Percentiles rank a stretch among this genome's conserved stretches.
phyloP scores from a whole-genome alignment of 2,113 vertebrate species.

The Nothocercus nigrocapillus region DNA sequence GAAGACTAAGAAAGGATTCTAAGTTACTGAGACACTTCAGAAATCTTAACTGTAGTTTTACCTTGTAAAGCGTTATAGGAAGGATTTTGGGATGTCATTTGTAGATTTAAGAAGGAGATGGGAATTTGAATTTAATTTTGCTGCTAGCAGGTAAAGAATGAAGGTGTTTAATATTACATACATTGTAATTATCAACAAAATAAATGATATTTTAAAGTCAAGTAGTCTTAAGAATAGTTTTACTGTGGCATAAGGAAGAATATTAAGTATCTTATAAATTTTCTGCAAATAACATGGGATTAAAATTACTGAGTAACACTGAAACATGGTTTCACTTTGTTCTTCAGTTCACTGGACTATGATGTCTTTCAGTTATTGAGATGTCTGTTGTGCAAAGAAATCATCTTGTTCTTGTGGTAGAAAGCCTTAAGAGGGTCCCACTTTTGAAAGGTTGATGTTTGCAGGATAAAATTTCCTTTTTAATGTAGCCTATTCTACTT shows the following conservation, averaged over 20 bases:
- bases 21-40: neutral
- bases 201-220: neutral
- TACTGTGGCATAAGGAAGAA: neutral
- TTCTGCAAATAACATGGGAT: neutral
- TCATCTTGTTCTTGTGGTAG: neutral
- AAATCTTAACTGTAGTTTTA: neutral
- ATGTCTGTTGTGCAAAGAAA: neutral
- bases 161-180: neutral
- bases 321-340: neutral
- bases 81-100: neutral
- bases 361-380: neutral
- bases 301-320: neutral
- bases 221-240: neutral
- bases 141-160: neutral
- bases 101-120: neutral
- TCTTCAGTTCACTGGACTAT: neutral
- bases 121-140: neutral
- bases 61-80: neutral
- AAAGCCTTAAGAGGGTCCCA: neutral
- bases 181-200: neutral
- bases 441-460: neutral
- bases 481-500: neutral
- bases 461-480: neutral
- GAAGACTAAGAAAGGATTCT: neutral
- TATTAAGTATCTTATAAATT: neutral